Conservation (phyloP, 2,797 vertebrate species). For the Galago senegalensis region DNA sequence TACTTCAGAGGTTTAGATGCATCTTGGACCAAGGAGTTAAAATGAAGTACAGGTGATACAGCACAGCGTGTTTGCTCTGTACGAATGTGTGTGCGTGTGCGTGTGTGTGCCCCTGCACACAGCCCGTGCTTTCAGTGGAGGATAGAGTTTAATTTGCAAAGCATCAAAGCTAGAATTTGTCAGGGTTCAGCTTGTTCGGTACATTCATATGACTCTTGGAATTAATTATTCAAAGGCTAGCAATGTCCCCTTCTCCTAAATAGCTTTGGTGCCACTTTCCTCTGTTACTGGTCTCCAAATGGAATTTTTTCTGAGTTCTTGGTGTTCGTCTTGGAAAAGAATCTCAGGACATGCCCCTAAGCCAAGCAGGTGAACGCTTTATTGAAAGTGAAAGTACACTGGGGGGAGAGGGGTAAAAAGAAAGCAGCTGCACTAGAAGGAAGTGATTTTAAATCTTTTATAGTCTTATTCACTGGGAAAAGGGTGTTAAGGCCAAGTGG, state of each 20-base stretch:
- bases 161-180: background rate
- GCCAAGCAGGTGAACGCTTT: background rate
- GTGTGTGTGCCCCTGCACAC: no score
- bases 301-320: background rate
- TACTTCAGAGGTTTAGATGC: slow-evolving; percentile 72
- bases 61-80: background rate
- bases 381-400: background rate
- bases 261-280: background rate
- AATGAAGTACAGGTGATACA: slow-evolving; percentile 37
- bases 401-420: background rate
- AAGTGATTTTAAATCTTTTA: background rate
- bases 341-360: background rate
- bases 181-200: slow-evolving; percentile 37
- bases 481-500: background rate
- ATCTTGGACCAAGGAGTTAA: slow-evolving; percentile 75
- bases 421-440: background rate
- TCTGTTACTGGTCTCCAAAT: background rate
- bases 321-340: background rate
- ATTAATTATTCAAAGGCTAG: slow-evolving; percentile 69
- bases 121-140: background rate
- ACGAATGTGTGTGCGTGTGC: background rate
- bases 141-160: slow-evolving; percentile 17
- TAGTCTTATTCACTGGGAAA: background rate
- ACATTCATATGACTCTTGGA: slow-evolving; percentile 27
- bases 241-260: background rate